Conservation (phyloP, 2,113 vertebrate genomes). For the Anhinga rufa region DNA sequence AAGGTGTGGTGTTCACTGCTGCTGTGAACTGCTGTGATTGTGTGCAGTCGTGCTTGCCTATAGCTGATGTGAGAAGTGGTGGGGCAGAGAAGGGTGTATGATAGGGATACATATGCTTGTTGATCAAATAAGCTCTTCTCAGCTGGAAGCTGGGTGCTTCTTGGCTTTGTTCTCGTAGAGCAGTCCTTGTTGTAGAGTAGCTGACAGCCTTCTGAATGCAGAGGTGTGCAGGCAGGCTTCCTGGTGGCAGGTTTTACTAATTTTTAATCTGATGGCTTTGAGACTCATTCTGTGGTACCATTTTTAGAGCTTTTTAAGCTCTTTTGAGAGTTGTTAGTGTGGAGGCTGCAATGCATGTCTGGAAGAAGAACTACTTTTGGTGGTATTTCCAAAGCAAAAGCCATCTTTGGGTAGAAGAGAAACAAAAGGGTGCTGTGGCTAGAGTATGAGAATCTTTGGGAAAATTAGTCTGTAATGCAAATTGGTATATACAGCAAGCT, state of each 20-base stretch:
- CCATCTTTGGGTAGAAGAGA: not conserved
- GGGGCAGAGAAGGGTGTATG: not conserved
- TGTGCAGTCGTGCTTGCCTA: not conserved
- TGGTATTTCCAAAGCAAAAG: not conserved
- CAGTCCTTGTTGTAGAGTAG: not conserved
- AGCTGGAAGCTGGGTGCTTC: not conserved
- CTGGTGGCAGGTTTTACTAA: not conserved
- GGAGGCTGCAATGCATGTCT: not conserved
- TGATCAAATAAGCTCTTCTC: not conserved
- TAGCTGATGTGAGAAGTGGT: not conserved
- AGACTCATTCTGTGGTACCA: not conserved
- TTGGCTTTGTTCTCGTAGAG: not conserved
- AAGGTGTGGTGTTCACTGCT: not conserved
- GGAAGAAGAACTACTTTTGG: not conserved
- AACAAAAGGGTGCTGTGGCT: not conserved
- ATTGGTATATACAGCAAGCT: not conserved
- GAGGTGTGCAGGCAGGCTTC: not conserved
- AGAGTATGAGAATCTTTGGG: not conserved
- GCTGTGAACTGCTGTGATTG: not conserved
- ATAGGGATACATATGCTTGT: accelerated
- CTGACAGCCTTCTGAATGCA: not conserved
- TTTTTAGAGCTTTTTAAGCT: not conserved
- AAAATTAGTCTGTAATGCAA: not conserved
- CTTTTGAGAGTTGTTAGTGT: not conserved
- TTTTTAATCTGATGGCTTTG: not conserved